These are phyloP conservation scores for Cetoscarus ocellatus DNA, from an alignment of 2,797 vertebrate species.

Conservation along the genomic window DNA sequence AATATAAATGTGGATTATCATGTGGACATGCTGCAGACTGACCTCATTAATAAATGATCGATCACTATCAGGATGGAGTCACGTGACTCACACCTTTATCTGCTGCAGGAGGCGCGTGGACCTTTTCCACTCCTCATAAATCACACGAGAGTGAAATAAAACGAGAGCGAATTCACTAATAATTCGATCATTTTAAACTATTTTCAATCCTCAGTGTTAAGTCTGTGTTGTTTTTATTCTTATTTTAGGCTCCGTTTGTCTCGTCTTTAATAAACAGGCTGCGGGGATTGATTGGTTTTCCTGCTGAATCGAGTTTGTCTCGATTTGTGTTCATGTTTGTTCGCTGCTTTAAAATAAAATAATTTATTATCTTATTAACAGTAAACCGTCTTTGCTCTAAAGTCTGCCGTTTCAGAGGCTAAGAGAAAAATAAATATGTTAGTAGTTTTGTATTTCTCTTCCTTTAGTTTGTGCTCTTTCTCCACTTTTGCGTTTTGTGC, in stretches of 20 bases:
- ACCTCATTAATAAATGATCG: conserved; percentile 55
- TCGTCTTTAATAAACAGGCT: not conserved
- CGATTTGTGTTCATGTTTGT: conserved; percentile 16
- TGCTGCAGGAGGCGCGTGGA: not conserved
- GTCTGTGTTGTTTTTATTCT: not conserved
- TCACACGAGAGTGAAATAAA: not conserved
- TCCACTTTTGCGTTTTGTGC: no score
- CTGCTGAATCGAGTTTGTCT: not conserved
- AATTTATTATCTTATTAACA: conserved; percentile 12
- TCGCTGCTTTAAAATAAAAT: conserved; percentile 14
- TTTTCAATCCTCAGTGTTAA: not conserved
- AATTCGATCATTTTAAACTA: not conserved
- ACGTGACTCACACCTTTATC: conserved; percentile 17
- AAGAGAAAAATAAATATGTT: no score
- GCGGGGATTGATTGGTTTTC: not conserved
- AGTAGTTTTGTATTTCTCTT: no score
- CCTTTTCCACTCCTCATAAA: conserved; percentile 38
- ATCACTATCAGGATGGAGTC: conserved; percentile 40
- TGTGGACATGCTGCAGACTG: conserved; percentile 43
- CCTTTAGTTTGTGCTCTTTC: no score
- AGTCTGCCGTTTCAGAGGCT: no score
- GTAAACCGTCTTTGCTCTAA: not conserved
- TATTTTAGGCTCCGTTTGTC: no score
- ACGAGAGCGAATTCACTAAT: not conserved
- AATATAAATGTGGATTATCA: conserved; percentile 54